Base-by-base conservation (phyloP, 2,113 vertebrate genomes). In the Chinchilla lanigera region DNA sequence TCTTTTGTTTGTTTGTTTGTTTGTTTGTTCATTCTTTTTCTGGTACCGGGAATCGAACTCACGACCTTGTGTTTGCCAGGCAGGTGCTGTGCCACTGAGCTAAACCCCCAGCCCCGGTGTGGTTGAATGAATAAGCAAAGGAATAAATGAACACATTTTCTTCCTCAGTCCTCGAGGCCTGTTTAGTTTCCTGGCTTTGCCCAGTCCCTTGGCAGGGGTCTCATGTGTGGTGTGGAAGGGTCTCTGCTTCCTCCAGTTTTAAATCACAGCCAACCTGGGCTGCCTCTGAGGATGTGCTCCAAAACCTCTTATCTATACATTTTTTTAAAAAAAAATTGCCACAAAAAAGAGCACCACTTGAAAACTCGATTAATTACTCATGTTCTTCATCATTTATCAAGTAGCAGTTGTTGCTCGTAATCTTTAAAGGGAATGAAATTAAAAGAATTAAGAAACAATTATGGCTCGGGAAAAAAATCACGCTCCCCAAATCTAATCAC, bases 311-410 rank as follows among this genome's bases (percentile, higher is more conserved):
- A 14, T 24, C 9, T 47, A 78, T n/a, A 61, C 58, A 13, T 44
- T 20, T 54, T 63, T 35, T 35, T n/a, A 35, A 35, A 69, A 35
- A 35, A 69, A 71, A 41, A 13, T 16, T 47, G 38, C 63, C 30
- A 90, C 65, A 81, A 35, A 65, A 65, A 89, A 38, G 58, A 87
- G 86, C 0, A n/a, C 41, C 80, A 86, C 81, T 96, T 87, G 61
- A 94, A 96, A 88, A 81, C 47, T 83, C 33, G 13, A 97, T 97
- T 98, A 98, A 98, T 97, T 97, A 93, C 94, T 93, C 96, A 98
- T 95, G 20, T 84, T 63, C 89, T 97, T 93, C 89, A 97, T 94
- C 67, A 50, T 95, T 94, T 97, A 98, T 93, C 82, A 95, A 96
- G 82, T 90, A 77, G 91, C 56, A 1, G 50, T 0, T 26, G 60